Evolutionary conservation across 2,113 vertebrate species (phyloP).

Genomic region (Zonotrichia leucophrys): DNA sequence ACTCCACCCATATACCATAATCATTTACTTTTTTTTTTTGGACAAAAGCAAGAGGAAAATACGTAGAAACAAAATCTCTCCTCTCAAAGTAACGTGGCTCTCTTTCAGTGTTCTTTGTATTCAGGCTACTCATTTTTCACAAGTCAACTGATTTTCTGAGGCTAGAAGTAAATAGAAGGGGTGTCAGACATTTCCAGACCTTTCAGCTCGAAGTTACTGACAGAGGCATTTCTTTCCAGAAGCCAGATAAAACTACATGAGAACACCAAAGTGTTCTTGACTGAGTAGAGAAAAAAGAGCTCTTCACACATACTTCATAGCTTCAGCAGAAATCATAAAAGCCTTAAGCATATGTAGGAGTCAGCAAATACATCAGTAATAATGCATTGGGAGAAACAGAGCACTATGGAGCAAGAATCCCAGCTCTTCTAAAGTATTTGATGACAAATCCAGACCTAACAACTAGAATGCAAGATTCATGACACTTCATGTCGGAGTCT

Average conservation of each 20-base stretch:
- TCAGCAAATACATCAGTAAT: neutral
- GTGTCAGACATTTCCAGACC: neutral
- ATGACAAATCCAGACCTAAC: neutral
- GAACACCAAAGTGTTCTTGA: neutral
- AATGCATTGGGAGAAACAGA: neutral
- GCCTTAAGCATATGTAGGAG: neutral
- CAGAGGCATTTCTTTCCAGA: neutral
- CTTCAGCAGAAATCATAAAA: neutral
- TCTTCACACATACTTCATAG: neutral
- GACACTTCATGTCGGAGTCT: neutral
- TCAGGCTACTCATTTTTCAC: neutral
- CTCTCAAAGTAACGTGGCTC: rapidly evolving
- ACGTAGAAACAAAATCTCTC: neutral
- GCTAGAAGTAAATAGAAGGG: neutral
- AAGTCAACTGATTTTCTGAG: neutral
- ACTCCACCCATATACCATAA: rapidly evolving
- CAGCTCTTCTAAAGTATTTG: neutral
- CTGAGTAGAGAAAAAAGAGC: neutral
- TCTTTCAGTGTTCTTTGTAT: neutral
- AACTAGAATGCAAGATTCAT: neutral
- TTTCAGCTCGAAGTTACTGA: neutral
- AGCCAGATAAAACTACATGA: neutral
- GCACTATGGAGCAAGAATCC: neutral
- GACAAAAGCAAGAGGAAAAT: neutral
- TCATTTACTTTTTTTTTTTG: neutral